Base-by-base conservation (phyloP, 2,797 vertebrate genomes). In the Tenualosa ilisha region DNA sequence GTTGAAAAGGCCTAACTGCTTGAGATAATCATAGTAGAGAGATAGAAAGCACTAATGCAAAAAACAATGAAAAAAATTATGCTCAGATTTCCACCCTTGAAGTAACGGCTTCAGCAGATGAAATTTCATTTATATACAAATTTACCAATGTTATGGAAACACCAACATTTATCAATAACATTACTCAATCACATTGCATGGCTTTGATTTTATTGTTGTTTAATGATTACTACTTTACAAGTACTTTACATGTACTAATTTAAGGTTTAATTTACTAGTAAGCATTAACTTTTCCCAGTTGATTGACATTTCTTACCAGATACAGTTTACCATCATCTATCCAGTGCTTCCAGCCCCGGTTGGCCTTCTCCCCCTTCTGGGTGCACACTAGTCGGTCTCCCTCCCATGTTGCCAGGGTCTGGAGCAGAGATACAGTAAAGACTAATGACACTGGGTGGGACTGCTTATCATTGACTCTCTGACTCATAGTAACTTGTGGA, bases 271-370 rank as follows among this genome's bases (percentile, higher is more conserved):
- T 51, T 51, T 9, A 51, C 50, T 12, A 51, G 50, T 51, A 7
- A 51, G 50, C 50, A 51, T 6, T 22, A 6, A 20, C 54, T 20
- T 56, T 22, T 5, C 20, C 20, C 17, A 56, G 17, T 20, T 56
- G 53, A 17, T 56, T 20, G 6, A 56, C 54, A 56, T 56, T 61
- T 89, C 96, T 94, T 93, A 98, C 97, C 96, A 97, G 86, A 84
- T 96, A 91, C 43, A 99, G 92, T 89, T 96, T 94, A 87, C 94
- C 95, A 43, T 93, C 97, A 88, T 98, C 95, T 6, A 97, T 94
- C 98, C 97, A 99, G 82, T 97, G 96, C 90, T 93, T 98, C 97
- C 97, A 99, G 89, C 97, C 96, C 0, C 97, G 95, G 91, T 98
- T 98, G 2, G 94, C 92, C 90, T 99, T 99, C 82, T 98, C 97